Evolutionary conservation across 2,797 vertebrate species (phyloP).

Genomic region (Anas bernieri): DNA sequence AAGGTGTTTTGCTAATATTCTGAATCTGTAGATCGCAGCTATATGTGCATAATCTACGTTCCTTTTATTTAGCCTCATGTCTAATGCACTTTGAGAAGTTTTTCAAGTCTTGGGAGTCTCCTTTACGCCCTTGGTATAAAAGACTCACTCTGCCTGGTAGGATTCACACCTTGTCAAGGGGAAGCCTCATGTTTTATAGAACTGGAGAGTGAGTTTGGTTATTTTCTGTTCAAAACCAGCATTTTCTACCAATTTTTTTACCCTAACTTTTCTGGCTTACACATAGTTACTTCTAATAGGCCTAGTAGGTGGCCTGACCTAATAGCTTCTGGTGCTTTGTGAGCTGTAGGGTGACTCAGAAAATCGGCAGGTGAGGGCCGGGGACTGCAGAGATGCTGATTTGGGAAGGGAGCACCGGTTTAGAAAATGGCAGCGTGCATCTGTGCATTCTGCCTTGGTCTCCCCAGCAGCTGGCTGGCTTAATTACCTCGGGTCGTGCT

Average conservation of each 20-base stretch:
- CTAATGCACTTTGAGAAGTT: neutral
- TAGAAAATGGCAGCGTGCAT: neutral
- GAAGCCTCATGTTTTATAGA: accelerated
- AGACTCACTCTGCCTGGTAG: neutral
- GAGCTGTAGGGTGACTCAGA: neutral
- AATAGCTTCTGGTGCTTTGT: neutral
- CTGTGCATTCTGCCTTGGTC: neutral
- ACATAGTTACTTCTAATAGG: no score
- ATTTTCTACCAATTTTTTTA: neutral
- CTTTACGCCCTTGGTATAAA: accelerated
- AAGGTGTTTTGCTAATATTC: neutral
- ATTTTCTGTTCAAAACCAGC: neutral
- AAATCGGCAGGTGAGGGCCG: neutral
- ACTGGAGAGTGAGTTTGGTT: neutral
- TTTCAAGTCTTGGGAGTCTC: neutral
- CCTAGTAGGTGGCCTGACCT: neutral
- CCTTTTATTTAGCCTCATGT: no score
- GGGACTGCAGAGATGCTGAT: neutral
- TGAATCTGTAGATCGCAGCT: neutral
- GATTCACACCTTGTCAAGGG: neutral
- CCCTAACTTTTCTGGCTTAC: neutral
- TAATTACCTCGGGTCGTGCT: accelerated
- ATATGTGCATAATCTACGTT: neutral
- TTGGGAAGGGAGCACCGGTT: neutral
- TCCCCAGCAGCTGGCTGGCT: accelerated